phyloP scores from a whole-genome alignment of 2,113 vertebrate species.

The Pleuronectes platessa region DNA sequence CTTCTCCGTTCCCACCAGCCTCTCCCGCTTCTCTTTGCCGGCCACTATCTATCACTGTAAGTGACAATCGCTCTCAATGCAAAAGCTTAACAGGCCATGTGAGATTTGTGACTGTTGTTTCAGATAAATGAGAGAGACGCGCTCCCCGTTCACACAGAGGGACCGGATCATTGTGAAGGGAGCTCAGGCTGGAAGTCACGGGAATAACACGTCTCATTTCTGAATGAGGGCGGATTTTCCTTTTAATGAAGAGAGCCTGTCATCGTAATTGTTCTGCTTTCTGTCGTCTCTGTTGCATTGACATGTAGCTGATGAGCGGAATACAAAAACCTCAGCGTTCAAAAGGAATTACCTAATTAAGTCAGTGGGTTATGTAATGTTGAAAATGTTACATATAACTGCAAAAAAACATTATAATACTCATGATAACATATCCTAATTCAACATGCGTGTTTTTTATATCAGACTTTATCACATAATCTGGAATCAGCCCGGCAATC shows the following conservation, averaged over 20 bases:
- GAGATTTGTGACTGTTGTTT: slow-evolving; percentile 43
- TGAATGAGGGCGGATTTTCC: slow-evolving; percentile 23
- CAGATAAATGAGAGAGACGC: slow-evolving; percentile 9
- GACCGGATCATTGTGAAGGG: slow-evolving; percentile 46
- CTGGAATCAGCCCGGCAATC: slow-evolving; percentile 33
- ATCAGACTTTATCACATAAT: slow-evolving; percentile 39
- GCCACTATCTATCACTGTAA: slow-evolving; percentile 51
- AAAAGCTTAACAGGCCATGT: slow-evolving; percentile 28
- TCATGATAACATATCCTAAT: no score
- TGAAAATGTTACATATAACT: no score
- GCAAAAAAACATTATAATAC: no score
- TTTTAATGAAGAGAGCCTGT: slow-evolving; percentile 57
- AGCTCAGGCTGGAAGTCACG: slow-evolving; percentile 46
- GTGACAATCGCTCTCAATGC: slow-evolving; percentile 58
- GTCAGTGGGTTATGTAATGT: background rate
- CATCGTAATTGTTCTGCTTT: slow-evolving; percentile 60
- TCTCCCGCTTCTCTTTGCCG: slow-evolving; percentile 15
- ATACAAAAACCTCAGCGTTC: background rate
- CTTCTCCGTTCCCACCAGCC: background rate
- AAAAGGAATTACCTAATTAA: background rate
- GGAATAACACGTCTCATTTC: slow-evolving; percentile 43
- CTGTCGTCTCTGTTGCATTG: slow-evolving; percentile 42
- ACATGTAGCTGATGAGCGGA: slow-evolving; percentile 27
- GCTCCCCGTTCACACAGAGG: slow-evolving; percentile 15
- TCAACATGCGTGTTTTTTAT: background rate